A percentile compares a stretch with the other conserved stretches of the same genome.
These are phyloP conservation scores for Amphiprion percula DNA, from an alignment of 2,113 vertebrate genomes.

Conservation along the genomic window DNA sequence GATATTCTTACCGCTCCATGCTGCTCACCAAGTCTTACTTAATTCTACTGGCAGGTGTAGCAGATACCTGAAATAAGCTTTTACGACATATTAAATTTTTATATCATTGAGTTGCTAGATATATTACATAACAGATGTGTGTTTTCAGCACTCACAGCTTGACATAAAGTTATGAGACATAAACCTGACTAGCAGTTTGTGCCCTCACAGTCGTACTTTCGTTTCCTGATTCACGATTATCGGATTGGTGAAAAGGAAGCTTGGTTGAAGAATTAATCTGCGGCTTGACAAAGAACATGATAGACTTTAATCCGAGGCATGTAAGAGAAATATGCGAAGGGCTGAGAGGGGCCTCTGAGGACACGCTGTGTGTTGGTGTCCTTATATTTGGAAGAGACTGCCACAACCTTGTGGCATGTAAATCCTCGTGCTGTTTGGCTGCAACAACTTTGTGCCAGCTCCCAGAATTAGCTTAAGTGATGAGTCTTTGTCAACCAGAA, in stretches of 20 bases:
- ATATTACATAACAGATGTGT: constrained; percentile 43
- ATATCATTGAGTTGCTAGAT: constrained; percentile 26
- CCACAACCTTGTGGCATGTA: constrained; percentile 24
- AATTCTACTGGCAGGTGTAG: constrained; percentile 29
- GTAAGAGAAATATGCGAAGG: constrained; percentile 2
- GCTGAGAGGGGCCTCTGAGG: constrained; percentile 34
- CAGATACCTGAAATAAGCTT: constrained; percentile 45
- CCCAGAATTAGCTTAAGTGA: constrained; percentile 35
- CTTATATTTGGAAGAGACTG: constrained; percentile 35
- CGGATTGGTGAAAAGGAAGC: background rate
- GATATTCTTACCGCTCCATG: constrained; percentile 41
- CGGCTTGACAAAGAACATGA: constrained; percentile 16
- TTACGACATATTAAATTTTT: constrained; percentile 32
- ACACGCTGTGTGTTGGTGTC: background rate
- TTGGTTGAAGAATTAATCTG: constrained; percentile 15
- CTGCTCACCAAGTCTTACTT: constrained; percentile 34
- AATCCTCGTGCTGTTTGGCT: constrained; percentile 43
- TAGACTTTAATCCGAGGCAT: constrained; percentile 7
- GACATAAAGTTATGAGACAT: constrained; percentile 6
- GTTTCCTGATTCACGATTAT: constrained; percentile 5
- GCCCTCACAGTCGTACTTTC: constrained; percentile 18
- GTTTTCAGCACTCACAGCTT: constrained; percentile 27
- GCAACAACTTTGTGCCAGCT: constrained; percentile 23
- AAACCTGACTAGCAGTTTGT: constrained; percentile 25
- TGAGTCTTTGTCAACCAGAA: constrained; percentile 17